Evolutionary conservation across 1,140 invertebrate species (phyloP).

Genomic region (Polypedilum vanderplanki): DNA sequence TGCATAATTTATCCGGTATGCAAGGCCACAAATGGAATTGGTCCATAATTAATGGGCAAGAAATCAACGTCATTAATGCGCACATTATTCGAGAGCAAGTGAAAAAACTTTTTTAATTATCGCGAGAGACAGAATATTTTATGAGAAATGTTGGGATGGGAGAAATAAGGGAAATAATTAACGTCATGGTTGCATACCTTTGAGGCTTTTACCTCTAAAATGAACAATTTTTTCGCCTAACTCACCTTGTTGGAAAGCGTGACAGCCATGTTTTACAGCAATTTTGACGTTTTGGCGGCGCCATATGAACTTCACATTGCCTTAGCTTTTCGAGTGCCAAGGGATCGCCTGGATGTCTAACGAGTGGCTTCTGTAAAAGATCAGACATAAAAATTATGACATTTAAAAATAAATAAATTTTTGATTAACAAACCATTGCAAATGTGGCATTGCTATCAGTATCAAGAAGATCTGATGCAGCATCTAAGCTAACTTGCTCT

Average conservation of each 20-base stretch:
- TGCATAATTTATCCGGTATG: no score
- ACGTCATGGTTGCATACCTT: neutral
- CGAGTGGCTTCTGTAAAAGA: constrained; percentile 71
- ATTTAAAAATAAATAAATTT: constrained; percentile 31
- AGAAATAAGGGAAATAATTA: neutral
- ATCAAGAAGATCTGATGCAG: constrained; percentile 71
- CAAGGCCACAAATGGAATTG: no score
- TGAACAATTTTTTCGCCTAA: neutral
- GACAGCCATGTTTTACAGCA: constrained; percentile 90
- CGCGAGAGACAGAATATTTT: constrained; percentile 29
- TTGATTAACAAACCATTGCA: constrained; percentile 61
- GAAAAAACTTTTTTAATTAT: constrained; percentile 8
- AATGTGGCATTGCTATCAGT: constrained; percentile 77
- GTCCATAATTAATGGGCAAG: no score
- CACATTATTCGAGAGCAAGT: neutral
- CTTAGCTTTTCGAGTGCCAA: constrained; percentile 72
- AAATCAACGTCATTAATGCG: constrained; percentile 1
- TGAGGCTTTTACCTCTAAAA: neutral
- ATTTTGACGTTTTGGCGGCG: constrained; percentile 60
- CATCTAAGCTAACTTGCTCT: constrained; percentile 77
- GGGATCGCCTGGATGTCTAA: constrained; percentile 67
- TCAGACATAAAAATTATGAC: constrained; percentile 28
- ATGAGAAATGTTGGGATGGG: neutral
- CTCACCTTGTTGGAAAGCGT: constrained; percentile 67
- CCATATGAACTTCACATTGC: constrained; percentile 75